Evolutionary conservation across 1,140 invertebrate species (phyloP).

Genomic region (Wasmannia auropunctata): DNA sequence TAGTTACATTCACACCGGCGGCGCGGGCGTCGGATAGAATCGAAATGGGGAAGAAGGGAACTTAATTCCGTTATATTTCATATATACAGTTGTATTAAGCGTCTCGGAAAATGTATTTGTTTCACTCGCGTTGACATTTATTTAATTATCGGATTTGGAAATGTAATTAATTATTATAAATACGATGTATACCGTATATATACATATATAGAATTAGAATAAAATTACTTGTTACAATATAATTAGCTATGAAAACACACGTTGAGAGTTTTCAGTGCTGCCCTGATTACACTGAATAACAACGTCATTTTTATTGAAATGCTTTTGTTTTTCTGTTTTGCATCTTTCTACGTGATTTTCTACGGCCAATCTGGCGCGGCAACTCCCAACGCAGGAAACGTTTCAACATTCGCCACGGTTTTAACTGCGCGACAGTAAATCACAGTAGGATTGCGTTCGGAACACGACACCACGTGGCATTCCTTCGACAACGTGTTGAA

Average conservation of each 20-base stretch:
- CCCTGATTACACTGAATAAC: background rate
- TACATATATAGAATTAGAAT: background rate
- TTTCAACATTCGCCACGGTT: conserved; percentile 41
- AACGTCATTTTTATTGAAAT: background rate
- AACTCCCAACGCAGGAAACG: conserved; percentile 27
- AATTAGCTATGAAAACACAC: background rate
- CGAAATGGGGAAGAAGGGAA: background rate
- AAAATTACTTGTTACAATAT: background rate
- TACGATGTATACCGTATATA: background rate
- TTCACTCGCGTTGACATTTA: background rate
- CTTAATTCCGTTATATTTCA: background rate
- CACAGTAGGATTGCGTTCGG: conserved; percentile 50
- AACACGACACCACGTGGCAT: conserved; percentile 59
- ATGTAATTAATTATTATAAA: background rate
- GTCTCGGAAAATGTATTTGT: background rate
- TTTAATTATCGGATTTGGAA: background rate
- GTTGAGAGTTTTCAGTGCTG: background rate
- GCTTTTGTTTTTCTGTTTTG: too few species aligned
- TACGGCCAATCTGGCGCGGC: background rate
- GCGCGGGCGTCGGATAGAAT: background rate
- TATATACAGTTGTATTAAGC: background rate
- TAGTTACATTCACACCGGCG: background rate
- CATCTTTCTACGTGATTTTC: conserved; percentile 4
- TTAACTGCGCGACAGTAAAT: conserved; percentile 55
- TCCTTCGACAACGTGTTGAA: conserved; percentile 60